Evolutionary conservation across 2,888 invertebrate species (phyloP).

Genomic region (Heteromurus nitidus): DNA sequence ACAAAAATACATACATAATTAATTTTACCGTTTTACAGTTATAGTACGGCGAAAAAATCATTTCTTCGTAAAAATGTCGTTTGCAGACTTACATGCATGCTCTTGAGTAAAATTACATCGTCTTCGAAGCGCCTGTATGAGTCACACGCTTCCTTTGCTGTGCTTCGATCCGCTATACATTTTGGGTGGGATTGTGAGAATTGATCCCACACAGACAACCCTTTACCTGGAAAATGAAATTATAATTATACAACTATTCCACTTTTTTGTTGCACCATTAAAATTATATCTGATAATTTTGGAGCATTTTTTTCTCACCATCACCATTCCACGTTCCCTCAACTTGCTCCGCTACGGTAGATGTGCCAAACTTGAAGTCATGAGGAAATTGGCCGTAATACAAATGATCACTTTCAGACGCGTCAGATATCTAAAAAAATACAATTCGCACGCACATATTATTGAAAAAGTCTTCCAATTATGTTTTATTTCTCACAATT

Average conservation of each 20-base stretch:
- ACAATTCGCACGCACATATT: too few relatives aligned
- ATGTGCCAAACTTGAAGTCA: conserved; percentile 74
- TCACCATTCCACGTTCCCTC: conserved; percentile 75
- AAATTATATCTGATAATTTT: not conserved
- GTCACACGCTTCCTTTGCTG: conserved; percentile 61
- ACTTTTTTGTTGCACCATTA: not conserved
- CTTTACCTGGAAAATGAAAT: conserved; percentile 74
- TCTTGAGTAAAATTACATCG: conserved; percentile 66
- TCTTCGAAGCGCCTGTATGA: conserved; percentile 67
- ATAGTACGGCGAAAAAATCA: not conserved
- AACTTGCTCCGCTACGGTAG: conserved; percentile 74
- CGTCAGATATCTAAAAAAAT: too few relatives aligned
- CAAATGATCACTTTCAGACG: not conserved
- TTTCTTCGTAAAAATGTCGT: not conserved
- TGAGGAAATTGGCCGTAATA: conserved; percentile 68
- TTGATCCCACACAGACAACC: conserved; percentile 76
- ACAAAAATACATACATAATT: conserved; percentile 9
- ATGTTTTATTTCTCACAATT: not conserved
- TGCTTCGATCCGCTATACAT: conserved; percentile 55
- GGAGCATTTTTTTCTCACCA: conserved; percentile 69
- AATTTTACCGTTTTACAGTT: conserved; percentile 2
- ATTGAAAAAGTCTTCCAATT: too few relatives aligned
- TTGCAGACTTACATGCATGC: conserved; percentile 57
- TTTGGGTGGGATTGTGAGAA: conserved; percentile 74
- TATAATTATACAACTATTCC: not conserved